Conservation (phyloP, 2,888 invertebrate genomes). For the Amphipoea oculea region DNA sequence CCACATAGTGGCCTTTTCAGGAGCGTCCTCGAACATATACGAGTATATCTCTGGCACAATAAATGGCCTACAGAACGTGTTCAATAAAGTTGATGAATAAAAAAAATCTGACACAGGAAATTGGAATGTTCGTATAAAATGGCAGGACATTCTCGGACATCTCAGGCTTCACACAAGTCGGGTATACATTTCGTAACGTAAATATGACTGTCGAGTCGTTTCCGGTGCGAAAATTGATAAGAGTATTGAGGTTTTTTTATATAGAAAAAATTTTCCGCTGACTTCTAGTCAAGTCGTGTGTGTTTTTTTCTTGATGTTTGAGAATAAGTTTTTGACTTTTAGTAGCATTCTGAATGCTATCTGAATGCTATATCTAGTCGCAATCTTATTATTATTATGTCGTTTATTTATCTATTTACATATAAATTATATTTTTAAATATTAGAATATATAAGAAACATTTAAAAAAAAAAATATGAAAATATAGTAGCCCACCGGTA, state of each 20-base stretch:
- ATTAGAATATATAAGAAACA: too few species aligned
- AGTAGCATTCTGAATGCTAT: too few species aligned
- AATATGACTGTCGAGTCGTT: constrained; percentile 41
- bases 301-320: too few species aligned
- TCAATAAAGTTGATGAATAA: constrained; percentile 60
- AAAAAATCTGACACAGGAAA: constrained; percentile 60
- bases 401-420: too few species aligned
- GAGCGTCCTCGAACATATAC: constrained; percentile 7
- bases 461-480: too few species aligned
- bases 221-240: constrained; percentile 35
- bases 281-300: not conserved
- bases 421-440: too few species aligned
- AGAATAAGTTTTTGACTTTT: not conserved
- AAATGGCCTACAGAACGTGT: constrained; percentile 24
- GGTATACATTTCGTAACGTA: constrained; percentile 44
- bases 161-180: constrained; percentile 47
- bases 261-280: not conserved
- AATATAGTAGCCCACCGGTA: too few species aligned
- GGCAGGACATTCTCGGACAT: constrained; percentile 51
- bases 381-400: too few species aligned
- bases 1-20: constrained; percentile 17
- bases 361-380: too few species aligned
- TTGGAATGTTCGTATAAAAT: constrained; percentile 61
- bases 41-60: constrained; percentile 31
- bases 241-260: not conserved